Evolutionary conservation across 2,888 invertebrate genomes (phyloP).

Genomic region (Cataglyphis rosenhaueri): DNA sequence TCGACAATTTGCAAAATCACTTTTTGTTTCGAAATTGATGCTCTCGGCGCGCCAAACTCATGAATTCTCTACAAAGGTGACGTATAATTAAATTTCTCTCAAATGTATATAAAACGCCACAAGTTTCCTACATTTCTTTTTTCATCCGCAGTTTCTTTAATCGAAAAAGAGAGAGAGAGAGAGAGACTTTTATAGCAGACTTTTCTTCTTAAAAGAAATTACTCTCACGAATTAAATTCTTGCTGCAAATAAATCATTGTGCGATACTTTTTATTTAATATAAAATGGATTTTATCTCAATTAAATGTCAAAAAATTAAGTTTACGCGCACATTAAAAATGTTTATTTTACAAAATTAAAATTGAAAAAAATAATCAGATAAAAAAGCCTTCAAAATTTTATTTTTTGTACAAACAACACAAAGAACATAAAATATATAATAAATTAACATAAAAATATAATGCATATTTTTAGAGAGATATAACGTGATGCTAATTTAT

Average conservation of each 20-base stretch:
- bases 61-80: constrained; percentile 45
- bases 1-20: constrained; percentile 53
- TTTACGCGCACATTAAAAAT: neutral
- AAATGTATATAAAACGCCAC: neutral
- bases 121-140: constrained; percentile 31
- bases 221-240: constrained; percentile 10
- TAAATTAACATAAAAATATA: neutral
- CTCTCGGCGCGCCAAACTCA: constrained; percentile 31
- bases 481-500: too few relatives aligned
- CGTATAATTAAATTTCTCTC: constrained; percentile 53
- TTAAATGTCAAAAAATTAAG: neutral
- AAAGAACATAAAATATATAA: neutral
- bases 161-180: neutral
- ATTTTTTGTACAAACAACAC: neutral
- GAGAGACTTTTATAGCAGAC: neutral
- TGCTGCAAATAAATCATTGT: neutral
- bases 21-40: constrained; percentile 54
- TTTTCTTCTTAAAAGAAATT: constrained; percentile 4
- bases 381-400: neutral
- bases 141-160: constrained; percentile 3
- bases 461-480: too few relatives aligned
- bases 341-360: neutral
- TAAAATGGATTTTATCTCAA: neutral
- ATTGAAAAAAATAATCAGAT: too few relatives aligned
- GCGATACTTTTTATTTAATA: neutral